Evolutionary conservation across 2,888 invertebrate genomes (phyloP), one percentile per base, ranked within the genome.

Genomic region (Drosophila buzzatii): DNA sequence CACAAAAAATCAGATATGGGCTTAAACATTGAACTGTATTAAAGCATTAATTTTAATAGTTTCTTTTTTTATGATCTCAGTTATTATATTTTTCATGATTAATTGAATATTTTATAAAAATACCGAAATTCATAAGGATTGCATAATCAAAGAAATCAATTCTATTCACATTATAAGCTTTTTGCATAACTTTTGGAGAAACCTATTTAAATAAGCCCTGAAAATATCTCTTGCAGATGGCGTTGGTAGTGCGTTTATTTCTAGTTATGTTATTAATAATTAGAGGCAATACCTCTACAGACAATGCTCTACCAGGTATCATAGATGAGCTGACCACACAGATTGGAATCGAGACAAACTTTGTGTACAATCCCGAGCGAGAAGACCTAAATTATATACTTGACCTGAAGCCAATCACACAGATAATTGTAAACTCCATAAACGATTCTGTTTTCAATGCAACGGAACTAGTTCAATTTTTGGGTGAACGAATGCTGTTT

Each of bases 191-290:
- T 14, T 51, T 33, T 8, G 18, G 12, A 18, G 18, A 16, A 5
- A 41, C 18, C 7, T 41, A 4, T 14, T 31, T 18, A 10, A 39
- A 18, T 41, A 49, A 73, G 27, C 18, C 14, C 8, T 20, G 3
- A 35, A 31, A 18, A 52, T 49, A 42, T 73, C 16, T 65, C n/a
- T 82, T 85, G 10, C 82, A 82, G 82, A 82, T 82, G 82, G 31
- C 52, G 35, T 45, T 27, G 9, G 18, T 18, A 56, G 12, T 31
- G 12, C 23, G 6, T 35, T 23, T 62, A 3, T 18, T 58, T 41
- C 16, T 74, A 3, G 5, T 59, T 5, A 47, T 56, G 9, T 55
- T 72, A 2, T 33, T 80, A 1, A 8, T 66, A 12, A 18, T 31
- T 0, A n/a, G 33, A 14, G 2, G 1, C 1, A 8, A 23, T 4